Evolutionary conservation across 1,140 invertebrate species (phyloP).

Genomic region (Druon quercuslanigerum): DNA sequence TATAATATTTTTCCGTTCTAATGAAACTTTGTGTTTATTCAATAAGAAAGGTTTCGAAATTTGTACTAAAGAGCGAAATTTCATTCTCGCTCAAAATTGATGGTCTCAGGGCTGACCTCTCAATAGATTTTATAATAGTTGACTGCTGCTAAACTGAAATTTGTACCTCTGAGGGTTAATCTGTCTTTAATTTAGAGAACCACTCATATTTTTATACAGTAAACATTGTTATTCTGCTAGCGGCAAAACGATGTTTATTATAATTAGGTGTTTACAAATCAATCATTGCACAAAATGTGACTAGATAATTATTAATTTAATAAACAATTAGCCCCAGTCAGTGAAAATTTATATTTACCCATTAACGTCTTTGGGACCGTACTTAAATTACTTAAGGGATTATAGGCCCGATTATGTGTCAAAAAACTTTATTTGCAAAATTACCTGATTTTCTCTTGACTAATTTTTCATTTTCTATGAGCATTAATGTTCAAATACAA

Average conservation of each 20-base stretch:
- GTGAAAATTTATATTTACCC: not conserved
- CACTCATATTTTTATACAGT: conserved; percentile 27
- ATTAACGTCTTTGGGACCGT: no score
- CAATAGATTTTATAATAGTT: not conserved
- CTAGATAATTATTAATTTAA: not conserved
- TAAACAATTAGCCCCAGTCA: not conserved
- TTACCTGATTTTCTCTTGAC: no score
- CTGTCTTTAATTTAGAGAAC: not conserved
- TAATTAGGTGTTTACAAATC: not conserved
- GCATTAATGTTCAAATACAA: no score
- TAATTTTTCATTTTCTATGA: no score
- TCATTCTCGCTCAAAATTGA: not conserved
- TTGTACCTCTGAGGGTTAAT: conserved; percentile 13
- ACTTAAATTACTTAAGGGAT: no score
- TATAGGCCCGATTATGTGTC: no score
- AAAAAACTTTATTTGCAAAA: no score
- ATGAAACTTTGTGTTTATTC: no score
- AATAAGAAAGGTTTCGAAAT: no score
- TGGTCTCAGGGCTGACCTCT: not conserved
- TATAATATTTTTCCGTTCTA: no score
- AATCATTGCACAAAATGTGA: not conserved
- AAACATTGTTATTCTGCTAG: conserved; percentile 5
- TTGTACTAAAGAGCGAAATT: not conserved
- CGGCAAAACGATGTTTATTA: conserved; percentile 4
- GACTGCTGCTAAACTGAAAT: not conserved